phyloP scores from a whole-genome alignment of 2,113 vertebrate species.

The Pseudorectes ferrugineus region DNA sequence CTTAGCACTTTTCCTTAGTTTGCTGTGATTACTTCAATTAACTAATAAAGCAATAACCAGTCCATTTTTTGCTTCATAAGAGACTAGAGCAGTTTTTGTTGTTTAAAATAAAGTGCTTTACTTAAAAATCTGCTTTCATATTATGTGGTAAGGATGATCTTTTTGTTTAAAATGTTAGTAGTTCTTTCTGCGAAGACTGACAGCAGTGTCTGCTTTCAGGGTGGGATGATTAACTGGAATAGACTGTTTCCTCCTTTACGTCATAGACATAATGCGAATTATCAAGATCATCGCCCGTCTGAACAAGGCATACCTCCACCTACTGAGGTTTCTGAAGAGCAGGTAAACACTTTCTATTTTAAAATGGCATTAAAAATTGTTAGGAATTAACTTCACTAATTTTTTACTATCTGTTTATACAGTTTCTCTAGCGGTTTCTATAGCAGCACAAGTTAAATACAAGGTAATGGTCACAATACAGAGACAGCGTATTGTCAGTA shows the following conservation, averaged over 20 bases:
- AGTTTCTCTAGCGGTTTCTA: background rate
- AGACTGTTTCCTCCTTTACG: conserved; percentile 87
- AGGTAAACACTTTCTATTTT: conserved; percentile 72
- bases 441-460: background rate
- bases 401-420: background rate
- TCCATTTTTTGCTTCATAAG: background rate
- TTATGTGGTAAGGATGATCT: background rate
- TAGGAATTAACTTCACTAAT: background rate
- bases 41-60: background rate
- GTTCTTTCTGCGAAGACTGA: background rate
- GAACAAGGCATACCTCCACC: conserved; percentile 73
- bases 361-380: background rate
- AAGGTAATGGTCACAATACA: background rate
- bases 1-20: background rate
- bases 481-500: background rate
- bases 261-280: conserved; percentile 76
- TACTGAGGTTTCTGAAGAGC: conserved; percentile 87
- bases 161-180: background rate
- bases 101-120: background rate
- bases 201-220: conserved; percentile 64
- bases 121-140: background rate
- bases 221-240: conserved; percentile 89
- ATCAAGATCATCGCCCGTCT: conserved; percentile 63
- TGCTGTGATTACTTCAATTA: background rate
- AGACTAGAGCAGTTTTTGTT: background rate